Base-by-base conservation (phyloP, 1,140 invertebrate genomes). In the Hypothenemus hampei region DNA sequence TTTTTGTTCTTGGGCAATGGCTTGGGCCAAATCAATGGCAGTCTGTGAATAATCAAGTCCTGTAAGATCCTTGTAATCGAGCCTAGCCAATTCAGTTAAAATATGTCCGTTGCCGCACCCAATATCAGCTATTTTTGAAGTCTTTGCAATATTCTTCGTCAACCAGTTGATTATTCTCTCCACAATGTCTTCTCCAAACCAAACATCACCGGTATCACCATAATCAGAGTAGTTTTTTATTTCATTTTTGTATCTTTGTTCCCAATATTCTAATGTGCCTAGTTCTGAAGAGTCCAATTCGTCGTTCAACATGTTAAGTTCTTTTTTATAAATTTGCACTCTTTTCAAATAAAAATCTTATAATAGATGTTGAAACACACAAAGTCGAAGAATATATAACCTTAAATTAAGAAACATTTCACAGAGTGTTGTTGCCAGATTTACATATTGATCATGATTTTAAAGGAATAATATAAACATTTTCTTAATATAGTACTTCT, bases 51-150 rank as follows among this genome's bases (percentile, higher is more conserved):
- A 97, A 75, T 96, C 93, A 1, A 94, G 74, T 0, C 93, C 92
- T 1, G 76, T 75, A 8, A 96, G 68, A 64, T 88, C 79, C 4
- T 65, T 78, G 69, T 84, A 96, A 2, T 84, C 87, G 69, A 84
- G 78, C 49, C 81, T 76, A 0, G 81, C 84, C 63, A 97, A 67
- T 68, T 89, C 83, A 11, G 90, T 73, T 2, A 95, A 72, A 39
- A 90, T 79, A 74, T 87, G 85, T 13, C 91, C 94, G 75, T 98
- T 98, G 2, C 94, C 94, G 71, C 89, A 94, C 10, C 93, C 85
- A 58, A 89, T 62, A 67, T 88, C 85, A 2, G 86, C 72, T 50
- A 87, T 77, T 61, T 73, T 68, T 22, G 75, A 72, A 31, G 69
- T 69, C 29, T 73, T 71, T 20, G 76, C 64, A 7, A 83, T 73